phyloP scores from a whole-genome alignment of 2,797 vertebrate species.

The Halcyon badia region DNA sequence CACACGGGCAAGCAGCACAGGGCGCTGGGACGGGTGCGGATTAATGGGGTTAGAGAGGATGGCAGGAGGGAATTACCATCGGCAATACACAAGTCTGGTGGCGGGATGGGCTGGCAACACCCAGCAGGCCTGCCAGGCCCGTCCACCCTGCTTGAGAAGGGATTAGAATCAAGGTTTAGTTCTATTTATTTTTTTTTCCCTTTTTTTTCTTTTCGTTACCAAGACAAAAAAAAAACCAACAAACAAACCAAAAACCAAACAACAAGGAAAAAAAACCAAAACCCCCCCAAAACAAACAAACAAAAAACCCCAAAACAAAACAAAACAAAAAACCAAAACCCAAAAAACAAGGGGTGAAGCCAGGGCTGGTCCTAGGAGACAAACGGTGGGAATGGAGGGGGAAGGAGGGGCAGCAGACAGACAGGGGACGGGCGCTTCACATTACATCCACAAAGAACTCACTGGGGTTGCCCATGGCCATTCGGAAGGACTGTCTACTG shows the following conservation, averaged over 20 bases:
- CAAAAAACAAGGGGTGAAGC: slow-evolving; percentile 55
- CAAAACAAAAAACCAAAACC: not conserved
- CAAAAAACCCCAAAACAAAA: not conserved
- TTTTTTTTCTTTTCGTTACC: slow-evolving; percentile 68
- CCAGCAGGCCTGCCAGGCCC: slow-evolving; percentile 54
- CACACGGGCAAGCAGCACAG: slow-evolving; percentile 72
- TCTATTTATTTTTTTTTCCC: slow-evolving; percentile 70
- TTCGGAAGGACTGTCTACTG: slow-evolving; percentile 94
- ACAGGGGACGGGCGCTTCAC: slow-evolving; percentile 83
- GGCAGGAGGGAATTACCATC: slow-evolving; percentile 44
- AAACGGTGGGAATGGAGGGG: not conserved
- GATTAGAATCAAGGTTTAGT: slow-evolving; percentile 78
- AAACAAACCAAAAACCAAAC: not conserved
- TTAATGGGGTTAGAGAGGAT: slow-evolving; percentile 64
- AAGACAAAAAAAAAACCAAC: slow-evolving; percentile 34
- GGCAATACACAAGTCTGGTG: slow-evolving; percentile 56
- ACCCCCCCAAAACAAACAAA: slow-evolving; percentile 16
- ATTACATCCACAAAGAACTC: slow-evolving; percentile 99
- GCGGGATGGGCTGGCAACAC: slow-evolving; percentile 19
- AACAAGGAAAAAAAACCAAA: slow-evolving; percentile 53
- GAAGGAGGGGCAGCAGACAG: slow-evolving; percentile 58
- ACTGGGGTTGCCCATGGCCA: slow-evolving; percentile 96
- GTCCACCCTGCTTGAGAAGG: slow-evolving; percentile 24
- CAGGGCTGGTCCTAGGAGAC: slow-evolving; percentile 69
- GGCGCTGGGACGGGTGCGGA: slow-evolving; percentile 62